A percentile compares a stretch with the other conserved stretches of the same genome.
Conservation (phyloP, 2,113 vertebrate species). For the Alces alces region DNA sequence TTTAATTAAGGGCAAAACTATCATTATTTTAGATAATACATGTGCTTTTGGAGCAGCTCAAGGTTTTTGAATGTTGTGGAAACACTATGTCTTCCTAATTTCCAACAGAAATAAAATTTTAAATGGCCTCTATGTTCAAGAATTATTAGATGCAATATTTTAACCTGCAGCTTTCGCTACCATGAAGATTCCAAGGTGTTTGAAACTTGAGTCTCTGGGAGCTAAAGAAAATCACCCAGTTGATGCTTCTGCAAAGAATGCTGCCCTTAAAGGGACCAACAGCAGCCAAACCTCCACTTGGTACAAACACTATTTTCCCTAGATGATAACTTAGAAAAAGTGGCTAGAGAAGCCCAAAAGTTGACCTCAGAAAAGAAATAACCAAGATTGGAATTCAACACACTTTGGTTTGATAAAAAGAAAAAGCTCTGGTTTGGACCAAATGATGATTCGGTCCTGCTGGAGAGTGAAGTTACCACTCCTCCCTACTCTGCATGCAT, state of each 20-base stretch:
- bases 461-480: not conserved
- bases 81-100: not conserved
- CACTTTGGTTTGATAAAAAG: not conserved
- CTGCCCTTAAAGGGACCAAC: not conserved
- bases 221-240: not conserved
- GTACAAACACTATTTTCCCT: not conserved
- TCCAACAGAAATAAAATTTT: not conserved
- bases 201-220: not conserved
- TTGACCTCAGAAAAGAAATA: not conserved
- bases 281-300: not conserved
- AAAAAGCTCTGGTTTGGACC: not conserved
- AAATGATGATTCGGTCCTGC: not conserved
- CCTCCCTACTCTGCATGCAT: not conserved
- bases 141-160: not conserved
- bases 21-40: not conserved
- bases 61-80: not conserved
- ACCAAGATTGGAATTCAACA: not conserved
- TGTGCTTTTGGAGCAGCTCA: not conserved
- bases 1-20: not conserved
- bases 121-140: not conserved
- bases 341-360: not conserved
- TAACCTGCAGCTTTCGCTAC: not conserved
- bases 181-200: not conserved
- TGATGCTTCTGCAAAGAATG: not conserved
- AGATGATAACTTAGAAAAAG: not conserved